Conservation (phyloP, 2,888 invertebrate genomes). For the Drosophila prostipennis region DNA sequence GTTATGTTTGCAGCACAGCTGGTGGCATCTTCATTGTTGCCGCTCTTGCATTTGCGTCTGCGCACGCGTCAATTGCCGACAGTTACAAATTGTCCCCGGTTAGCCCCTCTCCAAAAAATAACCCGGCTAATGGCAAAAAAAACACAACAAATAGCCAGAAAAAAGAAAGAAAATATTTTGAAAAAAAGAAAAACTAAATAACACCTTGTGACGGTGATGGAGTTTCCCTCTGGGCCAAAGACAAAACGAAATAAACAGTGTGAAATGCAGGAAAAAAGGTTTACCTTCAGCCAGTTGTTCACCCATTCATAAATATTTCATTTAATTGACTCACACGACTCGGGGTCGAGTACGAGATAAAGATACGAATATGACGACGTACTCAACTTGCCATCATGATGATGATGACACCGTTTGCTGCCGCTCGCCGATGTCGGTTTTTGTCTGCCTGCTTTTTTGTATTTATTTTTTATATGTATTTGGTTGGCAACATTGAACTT, state of each 20-base stretch:
- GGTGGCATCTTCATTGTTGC: constrained; percentile 46
- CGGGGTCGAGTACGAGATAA: constrained; percentile 50
- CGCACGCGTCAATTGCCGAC: constrained; percentile 73
- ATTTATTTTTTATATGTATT: constrained; percentile 16
- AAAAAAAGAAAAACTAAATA: constrained; percentile 30
- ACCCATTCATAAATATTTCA: constrained; percentile 73
- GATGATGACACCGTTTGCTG: constrained; percentile 60
- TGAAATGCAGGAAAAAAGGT: constrained; percentile 37
- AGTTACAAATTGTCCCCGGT: constrained; percentile 68
- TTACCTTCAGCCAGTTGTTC: constrained; percentile 29
- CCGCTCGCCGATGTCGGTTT: constrained; percentile 29
- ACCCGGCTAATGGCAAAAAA: constrained; percentile 53
- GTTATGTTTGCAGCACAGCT: constrained; percentile 37
- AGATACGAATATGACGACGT: constrained; percentile 49
- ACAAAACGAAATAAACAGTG: constrained; percentile 31
- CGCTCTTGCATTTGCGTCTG: constrained; percentile 49
- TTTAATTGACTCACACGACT: constrained; percentile 72
- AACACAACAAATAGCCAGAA: constrained; percentile 7
- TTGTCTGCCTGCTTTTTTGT: constrained; percentile 19
- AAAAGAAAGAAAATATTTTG: constrained; percentile 24
- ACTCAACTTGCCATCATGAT: constrained; percentile 42
- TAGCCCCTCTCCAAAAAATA: constrained; percentile 46
- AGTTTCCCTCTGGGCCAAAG: constrained; percentile 33
- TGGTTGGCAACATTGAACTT: constrained; percentile 66
- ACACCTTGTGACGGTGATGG: constrained; percentile 46